Conservation (phyloP, 2,888 invertebrate genomes). For the Coecobrya sp. region DNA sequence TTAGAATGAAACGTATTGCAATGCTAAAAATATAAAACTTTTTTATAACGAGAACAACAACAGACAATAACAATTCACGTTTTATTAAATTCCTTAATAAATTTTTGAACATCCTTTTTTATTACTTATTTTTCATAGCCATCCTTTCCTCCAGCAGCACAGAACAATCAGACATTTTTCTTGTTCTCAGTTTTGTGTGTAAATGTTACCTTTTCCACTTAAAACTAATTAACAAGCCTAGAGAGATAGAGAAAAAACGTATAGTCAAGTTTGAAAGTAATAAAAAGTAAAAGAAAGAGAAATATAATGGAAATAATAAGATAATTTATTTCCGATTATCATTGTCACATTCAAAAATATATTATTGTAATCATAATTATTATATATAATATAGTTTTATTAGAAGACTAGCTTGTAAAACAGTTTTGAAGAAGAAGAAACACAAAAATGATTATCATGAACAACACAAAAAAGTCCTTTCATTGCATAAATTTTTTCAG, state of each 20-base stretch:
- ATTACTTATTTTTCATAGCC: not conserved
- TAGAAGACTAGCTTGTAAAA: conserved; percentile 43
- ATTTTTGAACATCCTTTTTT: not conserved
- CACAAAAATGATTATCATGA: conserved; percentile 22
- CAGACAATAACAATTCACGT: no score
- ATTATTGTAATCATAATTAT: no score
- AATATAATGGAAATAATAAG: not conserved
- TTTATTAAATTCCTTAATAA: no score
- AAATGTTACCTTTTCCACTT: conserved; percentile 10
- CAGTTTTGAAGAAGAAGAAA: conserved; percentile 27
- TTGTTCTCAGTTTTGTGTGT: not conserved
- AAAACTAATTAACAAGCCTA: not conserved
- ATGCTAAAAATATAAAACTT: no score
- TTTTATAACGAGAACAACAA: no score
- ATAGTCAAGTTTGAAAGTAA: not conserved
- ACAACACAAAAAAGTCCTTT: not conserved
- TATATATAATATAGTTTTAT: conserved; percentile 19
- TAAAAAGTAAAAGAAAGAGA: not conserved
- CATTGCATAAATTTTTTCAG: not conserved
- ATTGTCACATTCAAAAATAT: conserved; percentile 43
- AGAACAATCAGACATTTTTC: conserved; percentile 10
- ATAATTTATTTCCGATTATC: not conserved
- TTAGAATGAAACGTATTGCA: no score
- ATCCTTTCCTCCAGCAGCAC: not conserved
- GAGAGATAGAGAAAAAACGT: no score